Evolutionary conservation across 2,113 vertebrate genomes (phyloP).

Genomic region (Capreolus pygargus): DNA sequence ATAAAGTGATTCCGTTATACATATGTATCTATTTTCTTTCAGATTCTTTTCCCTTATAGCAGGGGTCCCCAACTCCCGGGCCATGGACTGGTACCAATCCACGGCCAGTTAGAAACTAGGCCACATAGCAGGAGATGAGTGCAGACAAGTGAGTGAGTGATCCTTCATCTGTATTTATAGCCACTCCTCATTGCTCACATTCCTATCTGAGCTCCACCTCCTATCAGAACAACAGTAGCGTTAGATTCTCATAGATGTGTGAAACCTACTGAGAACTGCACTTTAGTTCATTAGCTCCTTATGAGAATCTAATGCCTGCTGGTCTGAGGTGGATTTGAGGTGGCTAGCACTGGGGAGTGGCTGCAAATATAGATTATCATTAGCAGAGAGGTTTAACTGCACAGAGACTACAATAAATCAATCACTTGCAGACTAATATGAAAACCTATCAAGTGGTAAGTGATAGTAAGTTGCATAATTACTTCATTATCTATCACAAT

Average conservation of each 20-base stretch:
- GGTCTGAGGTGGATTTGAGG: not conserved
- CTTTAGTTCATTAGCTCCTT: not conserved
- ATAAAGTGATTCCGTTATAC: not conserved
- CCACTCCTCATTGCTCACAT: not conserved
- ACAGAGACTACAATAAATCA: not conserved
- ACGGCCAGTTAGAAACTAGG: not conserved
- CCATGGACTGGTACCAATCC: not conserved
- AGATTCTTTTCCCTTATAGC: not conserved
- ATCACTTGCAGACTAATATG: not conserved
- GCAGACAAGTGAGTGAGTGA: not conserved
- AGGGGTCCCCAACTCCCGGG: not conserved
- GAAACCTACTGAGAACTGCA: not conserved
- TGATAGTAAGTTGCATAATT: not conserved
- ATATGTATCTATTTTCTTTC: not conserved
- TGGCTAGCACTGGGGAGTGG: not conserved
- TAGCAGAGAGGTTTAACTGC: not conserved
- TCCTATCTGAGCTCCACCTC: not conserved
- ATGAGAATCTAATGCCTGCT: not conserved
- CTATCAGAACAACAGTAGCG: not conserved
- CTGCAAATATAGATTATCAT: not conserved
- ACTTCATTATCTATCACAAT: not conserved
- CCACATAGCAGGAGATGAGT: not conserved
- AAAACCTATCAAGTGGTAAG: not conserved
- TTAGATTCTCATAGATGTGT: accelerated
- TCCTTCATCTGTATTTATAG: not conserved